A percentile compares a stretch with the other conserved stretches of the same genome.
These are phyloP conservation scores for Drosophila demipolita DNA, from an alignment of 2,888 invertebrate genomes.

Conservation along the genomic window DNA sequence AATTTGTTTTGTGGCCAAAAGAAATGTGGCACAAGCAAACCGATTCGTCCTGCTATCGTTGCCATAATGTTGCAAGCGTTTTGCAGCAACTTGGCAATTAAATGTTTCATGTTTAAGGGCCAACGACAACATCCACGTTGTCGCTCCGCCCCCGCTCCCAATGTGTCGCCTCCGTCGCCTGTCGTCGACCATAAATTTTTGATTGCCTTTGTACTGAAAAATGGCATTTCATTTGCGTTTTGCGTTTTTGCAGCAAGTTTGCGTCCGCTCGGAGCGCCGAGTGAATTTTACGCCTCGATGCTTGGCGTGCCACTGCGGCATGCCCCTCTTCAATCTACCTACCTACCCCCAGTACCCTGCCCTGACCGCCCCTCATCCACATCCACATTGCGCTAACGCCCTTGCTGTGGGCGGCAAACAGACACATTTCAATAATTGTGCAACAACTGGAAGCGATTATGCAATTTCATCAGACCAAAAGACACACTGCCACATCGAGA, in stretches of 20 bases:
- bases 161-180: slow-evolving; percentile 54
- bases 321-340: slow-evolving; percentile 8
- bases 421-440: slow-evolving; percentile 80
- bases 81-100: slow-evolving; percentile 64
- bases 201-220: slow-evolving; percentile 69
- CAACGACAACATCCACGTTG: slow-evolving; percentile 18
- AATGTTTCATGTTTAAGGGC: slow-evolving; percentile 57
- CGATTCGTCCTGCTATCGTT: slow-evolving; percentile 6
- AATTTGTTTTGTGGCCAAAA: slow-evolving; percentile 46
- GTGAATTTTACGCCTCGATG: slow-evolving; percentile 79
- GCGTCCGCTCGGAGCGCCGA: slow-evolving; percentile 56
- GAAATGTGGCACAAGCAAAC: slow-evolving; percentile 24
- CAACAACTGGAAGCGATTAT: slow-evolving; percentile 80
- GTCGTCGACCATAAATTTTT: slow-evolving; percentile 72
- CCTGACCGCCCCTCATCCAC: neutral
- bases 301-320: slow-evolving; percentile 55
- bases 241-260: slow-evolving; percentile 38
- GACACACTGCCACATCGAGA: slow-evolving; percentile 67
- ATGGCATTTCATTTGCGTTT: slow-evolving; percentile 73
- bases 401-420: slow-evolving; percentile 54
- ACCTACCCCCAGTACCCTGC: neutral
- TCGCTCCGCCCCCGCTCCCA: slow-evolving; percentile 22
- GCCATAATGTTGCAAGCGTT: slow-evolving; percentile 39
- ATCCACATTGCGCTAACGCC: slow-evolving; percentile 7
- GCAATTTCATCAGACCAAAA: slow-evolving; percentile 81